Percentiles rank a stretch among this genome's conserved stretches.
Conservation (phyloP, 2,888 invertebrate species). For the Eupeodes luniger region DNA sequence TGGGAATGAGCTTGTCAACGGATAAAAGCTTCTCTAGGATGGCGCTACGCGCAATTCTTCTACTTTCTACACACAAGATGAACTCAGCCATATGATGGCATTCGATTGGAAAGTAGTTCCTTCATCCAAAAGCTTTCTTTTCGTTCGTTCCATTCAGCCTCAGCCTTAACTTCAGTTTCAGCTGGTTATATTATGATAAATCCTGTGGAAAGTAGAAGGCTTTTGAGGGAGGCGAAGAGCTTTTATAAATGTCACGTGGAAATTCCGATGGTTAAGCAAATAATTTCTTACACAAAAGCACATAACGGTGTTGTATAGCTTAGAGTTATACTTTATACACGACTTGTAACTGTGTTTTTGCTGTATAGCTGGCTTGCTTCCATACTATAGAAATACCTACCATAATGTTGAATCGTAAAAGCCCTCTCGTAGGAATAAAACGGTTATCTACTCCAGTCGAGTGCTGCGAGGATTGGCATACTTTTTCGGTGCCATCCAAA, state of each 20-base stretch:
- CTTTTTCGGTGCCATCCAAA: conserved; percentile 63
- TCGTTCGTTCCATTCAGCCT: conserved; percentile 57
- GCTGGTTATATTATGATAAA: conserved; percentile 8
- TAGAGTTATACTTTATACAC: conserved; percentile 29
- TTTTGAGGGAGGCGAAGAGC: conserved; percentile 31
- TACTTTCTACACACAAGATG: conserved; percentile 39
- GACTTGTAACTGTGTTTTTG: conserved; percentile 40
- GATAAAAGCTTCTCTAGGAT: conserved; percentile 32
- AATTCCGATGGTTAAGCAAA: conserved; percentile 70
- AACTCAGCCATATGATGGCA: conserved; percentile 62
- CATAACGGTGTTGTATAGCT: conserved; percentile 15
- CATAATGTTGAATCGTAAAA: conserved; percentile 66
- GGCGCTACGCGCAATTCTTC: conserved; percentile 60
- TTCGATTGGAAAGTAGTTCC: conserved; percentile 34
- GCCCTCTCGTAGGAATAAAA: conserved; percentile 74
- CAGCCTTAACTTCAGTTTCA: background rate
- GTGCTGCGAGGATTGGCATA: conserved; percentile 73
- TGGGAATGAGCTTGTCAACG: conserved; percentile 79
- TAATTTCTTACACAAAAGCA: conserved; percentile 52
- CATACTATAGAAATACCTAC: conserved; percentile 22
- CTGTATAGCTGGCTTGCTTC: conserved; percentile 5
- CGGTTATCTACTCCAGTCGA: conserved; percentile 74
- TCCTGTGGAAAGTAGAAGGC: conserved; percentile 3
- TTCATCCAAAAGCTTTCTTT: conserved; percentile 38
- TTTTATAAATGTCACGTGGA: conserved; percentile 71